Percentiles rank a stretch among this genome's conserved stretches.
Conservation (phyloP, 2,797 vertebrate genomes). For the Syngnathus acus region DNA sequence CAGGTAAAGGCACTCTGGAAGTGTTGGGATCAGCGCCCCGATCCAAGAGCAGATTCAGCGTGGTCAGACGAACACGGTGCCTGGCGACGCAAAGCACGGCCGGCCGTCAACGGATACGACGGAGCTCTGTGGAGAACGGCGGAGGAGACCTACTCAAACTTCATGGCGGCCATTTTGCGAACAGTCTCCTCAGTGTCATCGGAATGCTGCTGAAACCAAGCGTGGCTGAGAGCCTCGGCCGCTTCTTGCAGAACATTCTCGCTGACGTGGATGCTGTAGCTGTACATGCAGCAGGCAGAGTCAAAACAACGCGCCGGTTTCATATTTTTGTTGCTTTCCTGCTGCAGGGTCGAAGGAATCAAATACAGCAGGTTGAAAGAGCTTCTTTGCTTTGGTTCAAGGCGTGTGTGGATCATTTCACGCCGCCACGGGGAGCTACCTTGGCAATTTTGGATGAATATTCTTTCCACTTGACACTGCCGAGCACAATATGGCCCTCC, state of each 20-base stretch:
- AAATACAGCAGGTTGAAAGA: background rate
- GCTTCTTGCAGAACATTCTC: constrained; percentile 50
- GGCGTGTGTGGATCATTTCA: too few relatives aligned
- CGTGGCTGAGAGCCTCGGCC: constrained; percentile 47
- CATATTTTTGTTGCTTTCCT: constrained; percentile 10
- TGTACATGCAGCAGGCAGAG: constrained; percentile 34
- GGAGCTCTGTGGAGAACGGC: too few relatives aligned
- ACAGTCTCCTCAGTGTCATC: constrained; percentile 43
- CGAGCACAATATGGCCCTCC: constrained; percentile 3
- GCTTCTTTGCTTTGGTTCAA: too few relatives aligned
- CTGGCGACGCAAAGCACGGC: constrained; percentile 38
- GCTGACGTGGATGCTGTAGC: constrained; percentile 45
- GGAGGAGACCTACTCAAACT: constrained; percentile 23
- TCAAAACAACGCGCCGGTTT: constrained; percentile 22
- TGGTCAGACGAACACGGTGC: constrained; percentile 56
- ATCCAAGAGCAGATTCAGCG: constrained; percentile 71
- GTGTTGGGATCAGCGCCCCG: constrained; percentile 79
- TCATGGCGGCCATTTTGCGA: constrained; percentile 48
- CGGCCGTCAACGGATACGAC: too few relatives aligned
- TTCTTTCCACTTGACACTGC: constrained; percentile 5
- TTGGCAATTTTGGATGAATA: background rate
- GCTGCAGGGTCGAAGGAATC: constrained; percentile 14
- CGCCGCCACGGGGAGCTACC: background rate
- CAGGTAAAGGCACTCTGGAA: constrained; percentile 66
- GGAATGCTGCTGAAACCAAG: constrained; percentile 7